phyloP scores from a whole-genome alignment of 2,113 vertebrate genomes.

The Irena cyanogastra region DNA sequence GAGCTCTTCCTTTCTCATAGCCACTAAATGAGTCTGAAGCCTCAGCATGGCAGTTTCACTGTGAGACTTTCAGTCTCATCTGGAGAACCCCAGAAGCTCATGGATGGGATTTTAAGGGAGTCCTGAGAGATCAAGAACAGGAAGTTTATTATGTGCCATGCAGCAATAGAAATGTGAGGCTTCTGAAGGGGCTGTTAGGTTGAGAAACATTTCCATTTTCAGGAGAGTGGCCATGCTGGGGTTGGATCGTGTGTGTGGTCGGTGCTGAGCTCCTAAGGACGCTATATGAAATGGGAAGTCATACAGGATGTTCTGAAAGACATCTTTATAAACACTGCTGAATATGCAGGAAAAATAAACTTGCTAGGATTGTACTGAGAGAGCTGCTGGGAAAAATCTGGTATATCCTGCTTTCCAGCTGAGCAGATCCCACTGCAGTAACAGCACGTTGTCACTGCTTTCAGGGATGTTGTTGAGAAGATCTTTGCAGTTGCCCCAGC shows the following conservation, averaged over 20 bases:
- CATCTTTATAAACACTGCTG: not conserved
- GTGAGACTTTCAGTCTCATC: not conserved
- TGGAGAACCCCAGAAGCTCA: not conserved
- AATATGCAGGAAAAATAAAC: not conserved
- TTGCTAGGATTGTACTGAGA: not conserved
- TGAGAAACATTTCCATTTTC: not conserved
- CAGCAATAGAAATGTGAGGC: not conserved
- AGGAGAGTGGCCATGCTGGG: not conserved
- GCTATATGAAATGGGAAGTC: not conserved
- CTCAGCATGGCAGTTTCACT: not conserved
- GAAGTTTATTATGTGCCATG: not conserved
- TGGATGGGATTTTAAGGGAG: not conserved
- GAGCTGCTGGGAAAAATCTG: not conserved
- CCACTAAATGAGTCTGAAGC: not conserved
- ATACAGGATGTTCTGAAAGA: not conserved
- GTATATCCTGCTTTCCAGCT: not conserved
- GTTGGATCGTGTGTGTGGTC: accelerated
- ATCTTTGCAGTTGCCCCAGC: not conserved
- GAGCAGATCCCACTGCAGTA: not conserved
- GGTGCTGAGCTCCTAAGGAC: not conserved
- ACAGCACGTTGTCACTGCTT: not conserved
- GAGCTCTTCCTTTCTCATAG: not conserved
- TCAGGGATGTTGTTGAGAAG: not conserved
- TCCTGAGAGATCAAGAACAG: not conserved
- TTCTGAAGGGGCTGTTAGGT: not conserved